Conservation (phyloP, 2,797 vertebrate genomes). For the Enoplosus armatus region DNA sequence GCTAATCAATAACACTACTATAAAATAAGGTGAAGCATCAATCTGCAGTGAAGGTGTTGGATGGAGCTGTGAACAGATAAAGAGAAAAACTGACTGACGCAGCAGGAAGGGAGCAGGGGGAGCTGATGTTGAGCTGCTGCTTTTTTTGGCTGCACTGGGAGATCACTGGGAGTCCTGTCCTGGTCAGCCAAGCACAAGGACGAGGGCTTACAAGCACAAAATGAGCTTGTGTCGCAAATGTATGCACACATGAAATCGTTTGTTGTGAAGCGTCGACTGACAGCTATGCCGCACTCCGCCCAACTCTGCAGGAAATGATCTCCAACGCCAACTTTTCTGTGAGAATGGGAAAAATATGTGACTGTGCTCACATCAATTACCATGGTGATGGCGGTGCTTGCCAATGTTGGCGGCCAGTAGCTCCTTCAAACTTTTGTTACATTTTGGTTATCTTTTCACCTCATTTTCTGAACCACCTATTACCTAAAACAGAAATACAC, state of each 20-base stretch:
- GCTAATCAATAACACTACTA: constrained; percentile 84
- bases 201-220: neutral
- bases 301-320: neutral
- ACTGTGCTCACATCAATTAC: no score
- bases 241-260: neutral
- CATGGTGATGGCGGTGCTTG: no score
- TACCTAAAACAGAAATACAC: no score
- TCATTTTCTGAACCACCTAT: no score
- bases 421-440: no score
- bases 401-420: no score
- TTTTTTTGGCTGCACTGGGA: neutral
- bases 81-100: constrained; percentile 51
- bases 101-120: constrained; percentile 10
- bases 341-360: no score
- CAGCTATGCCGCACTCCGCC: neutral
- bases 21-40: constrained; percentile 84
- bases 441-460: no score
- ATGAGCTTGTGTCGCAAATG: neutral
- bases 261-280: neutral
- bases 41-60: constrained; percentile 75
- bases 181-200: no score
- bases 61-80: constrained; percentile 53
- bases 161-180: no score
- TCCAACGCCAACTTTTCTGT: neutral
- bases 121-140: constrained; percentile 7